Evolutionary conservation across 2,797 vertebrate species (phyloP).

Genomic region (Sitta carolinensis): DNA sequence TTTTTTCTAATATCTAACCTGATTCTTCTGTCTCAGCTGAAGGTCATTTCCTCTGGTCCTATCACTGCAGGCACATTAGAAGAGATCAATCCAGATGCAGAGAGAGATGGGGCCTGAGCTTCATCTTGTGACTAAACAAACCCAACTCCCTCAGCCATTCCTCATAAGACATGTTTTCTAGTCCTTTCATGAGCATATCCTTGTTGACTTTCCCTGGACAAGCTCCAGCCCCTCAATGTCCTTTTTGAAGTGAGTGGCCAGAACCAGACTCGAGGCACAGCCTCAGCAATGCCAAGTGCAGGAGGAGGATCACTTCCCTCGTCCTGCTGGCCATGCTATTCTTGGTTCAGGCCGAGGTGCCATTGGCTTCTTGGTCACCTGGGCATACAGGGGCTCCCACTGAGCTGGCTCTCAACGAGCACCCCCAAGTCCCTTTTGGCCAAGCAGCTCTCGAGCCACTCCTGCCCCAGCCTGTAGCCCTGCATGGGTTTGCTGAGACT

Average conservation of each 20-base stretch:
- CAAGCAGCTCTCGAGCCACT: rapidly evolving
- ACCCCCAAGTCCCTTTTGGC: background rate
- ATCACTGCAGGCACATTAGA: background rate
- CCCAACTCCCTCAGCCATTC: background rate
- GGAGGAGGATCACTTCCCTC: background rate
- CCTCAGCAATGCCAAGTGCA: background rate
- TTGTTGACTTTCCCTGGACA: background rate
- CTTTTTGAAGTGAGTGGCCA: no score
- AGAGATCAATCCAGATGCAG: rapidly evolving
- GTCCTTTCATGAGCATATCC: no score
- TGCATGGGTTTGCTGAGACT: background rate
- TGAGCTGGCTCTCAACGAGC: background rate
- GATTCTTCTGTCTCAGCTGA: background rate
- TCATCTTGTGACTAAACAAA: background rate
- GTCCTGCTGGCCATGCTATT: background rate
- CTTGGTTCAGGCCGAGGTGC: background rate
- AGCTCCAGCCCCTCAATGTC: background rate
- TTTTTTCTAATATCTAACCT: background rate
- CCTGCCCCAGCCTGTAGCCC: rapidly evolving
- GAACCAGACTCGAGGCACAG: background rate
- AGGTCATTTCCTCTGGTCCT: background rate
- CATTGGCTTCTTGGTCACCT: background rate
- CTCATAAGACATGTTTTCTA: background rate
- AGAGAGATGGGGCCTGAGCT: background rate
- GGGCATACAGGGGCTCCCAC: background rate